phyloP scores from a whole-genome alignment of 2,888 invertebrate genomes.

The Phaedon cochleariae region DNA sequence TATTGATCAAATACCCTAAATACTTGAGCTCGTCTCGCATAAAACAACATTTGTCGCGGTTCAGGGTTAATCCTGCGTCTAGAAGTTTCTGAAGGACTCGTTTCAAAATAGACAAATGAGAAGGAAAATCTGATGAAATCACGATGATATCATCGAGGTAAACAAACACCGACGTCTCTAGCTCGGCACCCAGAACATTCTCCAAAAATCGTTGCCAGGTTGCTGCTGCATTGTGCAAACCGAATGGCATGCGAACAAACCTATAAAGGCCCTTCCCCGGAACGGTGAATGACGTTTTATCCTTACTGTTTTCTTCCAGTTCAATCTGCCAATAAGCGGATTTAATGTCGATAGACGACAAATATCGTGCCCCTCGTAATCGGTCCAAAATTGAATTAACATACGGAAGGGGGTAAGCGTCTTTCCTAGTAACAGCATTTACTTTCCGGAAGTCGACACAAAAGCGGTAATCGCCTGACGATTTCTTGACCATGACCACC shows the following conservation, averaged over 20 bases:
- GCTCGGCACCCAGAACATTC: not conserved
- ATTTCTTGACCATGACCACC: constrained; percentile 9
- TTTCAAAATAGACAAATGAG: too few relatives aligned
- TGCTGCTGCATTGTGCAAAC: too few relatives aligned
- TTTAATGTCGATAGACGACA: constrained; percentile 23
- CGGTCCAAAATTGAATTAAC: constrained; percentile 21
- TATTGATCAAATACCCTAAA: constrained; percentile 28
- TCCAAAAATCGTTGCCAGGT: not conserved
- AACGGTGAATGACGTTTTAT: constrained; percentile 14
- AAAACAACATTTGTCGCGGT: constrained; percentile 27
- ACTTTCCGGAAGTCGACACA: constrained; percentile 19
- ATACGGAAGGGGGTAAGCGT: constrained; percentile 15
- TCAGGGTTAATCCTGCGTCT: not conserved
- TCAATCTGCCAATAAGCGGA: constrained; percentile 19
- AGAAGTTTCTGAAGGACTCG: too few relatives aligned
- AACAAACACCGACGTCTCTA: too few relatives aligned
- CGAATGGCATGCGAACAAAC: not conserved
- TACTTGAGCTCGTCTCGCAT: constrained; percentile 26
- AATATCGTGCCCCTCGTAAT: constrained; percentile 11
- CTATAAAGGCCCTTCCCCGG: not conserved
- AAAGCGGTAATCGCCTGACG: constrained; percentile 2
- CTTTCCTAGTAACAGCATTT: constrained; percentile 18
- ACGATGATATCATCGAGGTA: too few relatives aligned
- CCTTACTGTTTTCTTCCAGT: too few relatives aligned
- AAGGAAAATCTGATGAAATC: too few relatives aligned